Conservation (phyloP, 2,113 vertebrate genomes). For the Hypanus sabinus region DNA sequence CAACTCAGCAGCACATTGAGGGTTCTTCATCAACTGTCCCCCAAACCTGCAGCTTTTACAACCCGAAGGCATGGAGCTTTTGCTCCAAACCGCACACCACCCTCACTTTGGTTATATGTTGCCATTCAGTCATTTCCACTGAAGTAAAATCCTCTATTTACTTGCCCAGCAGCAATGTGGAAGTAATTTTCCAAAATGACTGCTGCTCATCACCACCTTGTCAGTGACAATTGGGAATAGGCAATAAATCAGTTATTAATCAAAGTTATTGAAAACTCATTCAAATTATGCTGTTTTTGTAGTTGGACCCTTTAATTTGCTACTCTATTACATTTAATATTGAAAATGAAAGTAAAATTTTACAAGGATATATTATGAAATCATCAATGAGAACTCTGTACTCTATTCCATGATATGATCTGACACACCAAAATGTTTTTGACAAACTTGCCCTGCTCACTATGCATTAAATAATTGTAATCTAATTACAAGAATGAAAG, state of each 20-base stretch:
- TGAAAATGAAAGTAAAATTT: not conserved
- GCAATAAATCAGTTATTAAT: not conserved
- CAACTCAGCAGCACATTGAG: too few species aligned
- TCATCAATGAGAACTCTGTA: not conserved
- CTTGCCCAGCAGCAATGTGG: too few species aligned
- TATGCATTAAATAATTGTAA: constrained; percentile 59
- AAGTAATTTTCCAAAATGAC: too few species aligned
- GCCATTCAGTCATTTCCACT: too few species aligned
- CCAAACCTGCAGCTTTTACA: too few species aligned
- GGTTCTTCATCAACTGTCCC: too few species aligned
- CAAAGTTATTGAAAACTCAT: not conserved
- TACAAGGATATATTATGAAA: not conserved
- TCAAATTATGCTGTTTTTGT: not conserved
- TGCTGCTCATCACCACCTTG: too few species aligned
- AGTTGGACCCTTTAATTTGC: not conserved
- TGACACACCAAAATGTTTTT: constrained; percentile 15
- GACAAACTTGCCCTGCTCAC: constrained; percentile 48
- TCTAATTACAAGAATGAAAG: constrained; percentile 64
- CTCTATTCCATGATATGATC: constrained; percentile 17
- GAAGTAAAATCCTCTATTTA: too few species aligned
- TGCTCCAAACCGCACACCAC: too few species aligned
- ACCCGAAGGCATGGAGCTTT: too few species aligned
- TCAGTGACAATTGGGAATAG: too few species aligned
- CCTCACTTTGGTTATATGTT: too few species aligned
- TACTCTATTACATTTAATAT: not conserved